Conservation (phyloP, 2,113 vertebrate species). For the Ciconia stormi region DNA sequence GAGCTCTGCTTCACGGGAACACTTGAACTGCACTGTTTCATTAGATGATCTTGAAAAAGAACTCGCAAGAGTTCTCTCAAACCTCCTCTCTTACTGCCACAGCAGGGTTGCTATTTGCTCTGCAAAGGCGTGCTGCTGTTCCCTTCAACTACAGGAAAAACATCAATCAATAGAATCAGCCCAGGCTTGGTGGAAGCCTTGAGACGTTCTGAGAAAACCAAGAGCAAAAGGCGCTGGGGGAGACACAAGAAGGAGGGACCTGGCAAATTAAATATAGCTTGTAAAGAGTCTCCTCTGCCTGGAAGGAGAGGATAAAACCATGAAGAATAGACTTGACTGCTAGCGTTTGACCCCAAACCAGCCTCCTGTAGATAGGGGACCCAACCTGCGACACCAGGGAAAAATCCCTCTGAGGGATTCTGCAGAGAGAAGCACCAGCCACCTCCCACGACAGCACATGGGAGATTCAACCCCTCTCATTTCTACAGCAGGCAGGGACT, state of each 20-base stretch:
- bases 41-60: background rate
- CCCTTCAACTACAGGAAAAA: background rate
- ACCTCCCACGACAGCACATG: fast-evolving
- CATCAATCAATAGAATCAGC: background rate
- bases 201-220: background rate
- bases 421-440: background rate
- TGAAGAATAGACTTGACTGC: background rate
- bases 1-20: background rate
- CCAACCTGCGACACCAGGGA: background rate
- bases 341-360: background rate
- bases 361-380: background rate
- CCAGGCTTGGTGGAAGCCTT: background rate
- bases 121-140: background rate
- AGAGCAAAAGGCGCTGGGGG: background rate
- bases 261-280: background rate
- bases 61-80: background rate
- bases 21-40: background rate
- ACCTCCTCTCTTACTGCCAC: background rate
- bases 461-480: background rate
- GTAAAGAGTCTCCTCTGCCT: background rate
- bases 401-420: background rate
- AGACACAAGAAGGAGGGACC: background rate
- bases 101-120: background rate
- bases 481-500: background rate
- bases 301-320: background rate